Conservation (phyloP, 1,140 invertebrate species). For the Phortica variegata region DNA sequence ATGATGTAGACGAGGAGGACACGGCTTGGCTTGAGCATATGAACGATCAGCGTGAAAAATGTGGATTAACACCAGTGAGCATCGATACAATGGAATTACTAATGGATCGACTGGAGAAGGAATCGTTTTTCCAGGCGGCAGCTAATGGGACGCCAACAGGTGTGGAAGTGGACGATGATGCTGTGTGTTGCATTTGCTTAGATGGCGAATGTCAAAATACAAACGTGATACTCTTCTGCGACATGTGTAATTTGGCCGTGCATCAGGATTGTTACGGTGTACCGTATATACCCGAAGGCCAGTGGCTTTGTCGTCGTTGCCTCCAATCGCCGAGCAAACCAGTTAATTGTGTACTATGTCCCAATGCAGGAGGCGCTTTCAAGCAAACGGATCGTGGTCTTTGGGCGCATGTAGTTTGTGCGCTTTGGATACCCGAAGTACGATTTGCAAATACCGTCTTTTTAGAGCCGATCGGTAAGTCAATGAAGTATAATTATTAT, state of each 20-base stretch:
- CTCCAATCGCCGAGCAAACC: conserved; percentile 92
- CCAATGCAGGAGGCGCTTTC: conserved; percentile 97
- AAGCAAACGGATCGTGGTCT: conserved; percentile 95
- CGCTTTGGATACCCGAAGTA: conserved; percentile 98
- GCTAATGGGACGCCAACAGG: conserved; percentile 66
- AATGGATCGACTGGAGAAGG: conserved; percentile 97
- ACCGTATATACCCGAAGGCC: conserved; percentile 98
- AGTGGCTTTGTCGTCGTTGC: conserved; percentile 95
- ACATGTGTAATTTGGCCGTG: conserved; percentile 99
- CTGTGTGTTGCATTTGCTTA: conserved; percentile 95
- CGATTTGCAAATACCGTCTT: conserved; percentile 97
- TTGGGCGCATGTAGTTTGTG: conserved; percentile 99
- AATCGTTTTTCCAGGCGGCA: conserved; percentile 82
- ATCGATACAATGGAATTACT: conserved; percentile 88
- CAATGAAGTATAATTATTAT: not conserved
- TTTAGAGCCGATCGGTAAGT: conserved; percentile 83
- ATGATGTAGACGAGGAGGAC: conserved; percentile 98
- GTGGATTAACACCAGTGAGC: conserved; percentile 70
- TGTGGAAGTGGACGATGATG: conserved; percentile 91
- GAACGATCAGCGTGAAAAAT: conserved; percentile 75
- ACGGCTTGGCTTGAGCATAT: conserved; percentile 88
- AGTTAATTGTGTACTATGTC: conserved; percentile 96
- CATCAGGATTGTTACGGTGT: conserved; percentile 99
- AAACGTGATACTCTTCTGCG: conserved; percentile 84
- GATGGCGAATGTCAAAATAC: conserved; percentile 81